A percentile compares a stretch with the other conserved stretches of the same genome.
Evolutionary conservation across 2,113 vertebrate species (phyloP).

Genomic region (Nesoenas mayeri): DNA sequence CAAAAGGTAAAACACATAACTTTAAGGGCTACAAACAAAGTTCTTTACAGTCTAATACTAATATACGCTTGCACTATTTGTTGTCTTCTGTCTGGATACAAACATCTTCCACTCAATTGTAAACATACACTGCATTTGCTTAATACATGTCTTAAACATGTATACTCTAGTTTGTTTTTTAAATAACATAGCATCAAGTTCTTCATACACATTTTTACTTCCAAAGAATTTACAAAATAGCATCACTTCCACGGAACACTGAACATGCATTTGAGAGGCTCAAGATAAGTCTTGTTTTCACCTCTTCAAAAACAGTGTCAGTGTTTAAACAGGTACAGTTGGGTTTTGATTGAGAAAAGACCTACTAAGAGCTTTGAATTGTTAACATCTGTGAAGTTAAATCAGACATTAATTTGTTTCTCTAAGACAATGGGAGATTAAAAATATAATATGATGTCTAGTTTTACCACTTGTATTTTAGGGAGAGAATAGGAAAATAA

Average conservation of each 20-base stretch:
- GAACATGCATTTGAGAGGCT: background rate
- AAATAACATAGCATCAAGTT: background rate
- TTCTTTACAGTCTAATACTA: background rate
- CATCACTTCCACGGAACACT: fast-evolving
- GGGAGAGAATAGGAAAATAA: background rate
- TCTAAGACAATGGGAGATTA: background rate
- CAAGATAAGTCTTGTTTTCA: background rate
- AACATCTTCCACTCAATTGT: background rate
- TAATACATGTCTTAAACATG: background rate
- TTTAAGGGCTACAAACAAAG: background rate
- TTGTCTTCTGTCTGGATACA: background rate
- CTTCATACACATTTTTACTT: background rate
- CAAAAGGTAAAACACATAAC: background rate
- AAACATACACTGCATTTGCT: background rate
- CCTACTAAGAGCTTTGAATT: background rate
- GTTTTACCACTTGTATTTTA: background rate
- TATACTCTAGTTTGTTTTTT: background rate
- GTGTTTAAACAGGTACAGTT: background rate
- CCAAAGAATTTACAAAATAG: background rate
- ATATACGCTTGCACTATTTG: background rate
- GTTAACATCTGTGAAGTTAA: background rate
- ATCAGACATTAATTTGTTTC: background rate
- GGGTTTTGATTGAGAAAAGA: background rate
- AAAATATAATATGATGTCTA: background rate
- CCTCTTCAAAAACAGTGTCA: background rate